Base-by-base conservation (phyloP, 2,113 vertebrate genomes). In the Psittacula cyanocephala region DNA sequence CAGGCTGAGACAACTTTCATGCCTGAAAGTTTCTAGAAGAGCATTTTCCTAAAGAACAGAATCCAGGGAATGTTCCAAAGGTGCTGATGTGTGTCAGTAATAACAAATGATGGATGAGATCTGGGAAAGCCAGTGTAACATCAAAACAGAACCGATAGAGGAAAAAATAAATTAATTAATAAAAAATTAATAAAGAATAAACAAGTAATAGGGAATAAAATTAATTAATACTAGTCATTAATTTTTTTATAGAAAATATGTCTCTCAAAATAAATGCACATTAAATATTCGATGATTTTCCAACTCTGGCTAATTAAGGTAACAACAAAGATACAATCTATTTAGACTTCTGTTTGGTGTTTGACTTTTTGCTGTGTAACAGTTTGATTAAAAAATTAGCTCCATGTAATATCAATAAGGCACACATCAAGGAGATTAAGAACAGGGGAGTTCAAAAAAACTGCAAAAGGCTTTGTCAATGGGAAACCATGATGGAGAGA, bases 211-310 rank as follows among this genome's bases (percentile, higher is more conserved):
- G 1, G 20, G 20, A 89, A 67, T 84, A 33, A 39, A 86, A 89
- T 78, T 74, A 77, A 77, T 90, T 79, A 63, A 78, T 75, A 64
- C 10, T 41, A 75, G 33, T 71, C 47, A 86, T 35, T 35, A 37
- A 37, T 37, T 37, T 37, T 37, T 37, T 91, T 89, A 50, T 15
- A 81, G 55, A 86, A 88, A 94, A 43, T 24, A 47, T 11, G 18
- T 55, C 50, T 88, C 65, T 68, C 35, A 68, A 81, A 96, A 88
- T n/a, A 88, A 94, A 90, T 67, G 29, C 8, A 59, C 90, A 93
- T 92, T 84, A 93, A 91, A 92, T 94, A 83, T 72, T 95, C 95
- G 62, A 93, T 79, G 35, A 44, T 75, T 95, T 96, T 95, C 77
- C 77, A 95, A 92, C 65, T 4, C 4, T 79, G 47, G 20, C 33